phyloP scores from a whole-genome alignment of 2,797 vertebrate species.

The Trichosurus vulpecula region DNA sequence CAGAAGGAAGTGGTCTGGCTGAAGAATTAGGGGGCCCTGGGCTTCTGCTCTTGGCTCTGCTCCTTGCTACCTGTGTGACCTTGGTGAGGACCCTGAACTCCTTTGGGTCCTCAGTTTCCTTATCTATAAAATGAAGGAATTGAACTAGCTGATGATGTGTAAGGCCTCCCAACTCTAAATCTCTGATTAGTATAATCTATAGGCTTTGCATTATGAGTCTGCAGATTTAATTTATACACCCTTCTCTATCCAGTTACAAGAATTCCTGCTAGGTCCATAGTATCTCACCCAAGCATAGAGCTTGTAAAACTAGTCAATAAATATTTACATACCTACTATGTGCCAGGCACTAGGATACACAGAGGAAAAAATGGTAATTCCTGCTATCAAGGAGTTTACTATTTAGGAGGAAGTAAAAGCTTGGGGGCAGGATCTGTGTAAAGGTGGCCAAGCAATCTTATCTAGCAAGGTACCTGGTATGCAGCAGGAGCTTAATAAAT shows the following conservation, averaged over 20 bases:
- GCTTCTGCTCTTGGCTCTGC: neutral
- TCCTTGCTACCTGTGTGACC: neutral
- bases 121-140: neutral
- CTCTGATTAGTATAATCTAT: neutral
- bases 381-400: neutral
- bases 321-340: neutral
- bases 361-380: neutral
- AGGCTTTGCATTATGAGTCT: neutral
- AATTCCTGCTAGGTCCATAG: neutral
- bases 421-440: neutral
- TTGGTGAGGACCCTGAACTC: neutral
- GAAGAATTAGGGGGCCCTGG: neutral
- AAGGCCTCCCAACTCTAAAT: neutral
- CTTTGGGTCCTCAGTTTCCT: neutral
- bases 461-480: neutral
- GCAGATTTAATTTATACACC: neutral
- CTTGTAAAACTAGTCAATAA: neutral
- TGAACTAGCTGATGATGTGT: neutral
- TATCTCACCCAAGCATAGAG: neutral
- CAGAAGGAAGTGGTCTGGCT: neutral
- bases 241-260: neutral
- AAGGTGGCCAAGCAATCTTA: neutral
- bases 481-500: neutral
- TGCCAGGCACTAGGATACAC: neutral
- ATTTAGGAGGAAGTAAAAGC: neutral